Evolutionary conservation across 2,888 invertebrate species (phyloP).

Genomic region (Drosophila suboccidentalis): DNA sequence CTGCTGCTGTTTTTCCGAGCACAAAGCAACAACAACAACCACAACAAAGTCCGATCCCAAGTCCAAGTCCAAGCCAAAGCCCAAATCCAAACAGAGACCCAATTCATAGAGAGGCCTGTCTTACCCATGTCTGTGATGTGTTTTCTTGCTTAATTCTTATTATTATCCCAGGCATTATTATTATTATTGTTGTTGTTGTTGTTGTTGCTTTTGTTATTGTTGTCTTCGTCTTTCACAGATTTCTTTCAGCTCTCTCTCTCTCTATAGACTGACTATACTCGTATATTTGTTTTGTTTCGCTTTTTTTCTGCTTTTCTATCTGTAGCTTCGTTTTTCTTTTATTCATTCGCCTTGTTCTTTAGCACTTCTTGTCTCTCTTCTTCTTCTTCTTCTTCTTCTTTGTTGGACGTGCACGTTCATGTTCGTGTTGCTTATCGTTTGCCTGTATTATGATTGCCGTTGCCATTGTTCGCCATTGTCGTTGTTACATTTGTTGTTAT

Average conservation of each 20-base stretch:
- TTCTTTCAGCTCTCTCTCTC: constrained; percentile 46
- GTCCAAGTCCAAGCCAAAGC: constrained; percentile 17
- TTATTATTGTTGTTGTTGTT: constrained; percentile 46
- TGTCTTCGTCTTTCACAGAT: constrained; percentile 62
- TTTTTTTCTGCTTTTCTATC: constrained; percentile 6
- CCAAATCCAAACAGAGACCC: constrained; percentile 28
- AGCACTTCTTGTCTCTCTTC: constrained; percentile 55
- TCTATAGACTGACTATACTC: constrained; percentile 16
- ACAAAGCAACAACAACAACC: constrained; percentile 5
- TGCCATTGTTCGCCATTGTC: constrained; percentile 65
- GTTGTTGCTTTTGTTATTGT: constrained; percentile 9
- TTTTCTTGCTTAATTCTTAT: constrained; percentile 82
- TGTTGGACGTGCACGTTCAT: constrained; percentile 57
- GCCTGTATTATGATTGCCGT: constrained; percentile 75
- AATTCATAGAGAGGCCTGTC: constrained; percentile 48
- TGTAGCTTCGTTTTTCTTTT: constrained; percentile 29
- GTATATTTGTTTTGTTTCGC: constrained; percentile 25
- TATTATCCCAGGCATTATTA: constrained; percentile 80
- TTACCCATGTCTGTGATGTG: constrained; percentile 75
- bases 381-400: constrained; percentile 2
- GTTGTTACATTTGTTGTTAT: constrained; percentile 37
- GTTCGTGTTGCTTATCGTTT: constrained; percentile 80
- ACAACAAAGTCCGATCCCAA: constrained; percentile 21
- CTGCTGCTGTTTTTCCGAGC: constrained; percentile 46
- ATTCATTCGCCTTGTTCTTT: constrained; percentile 43